Base-by-base conservation (phyloP, 35 echinoderm and acorn worm species). In the Stichopus chloronotus region DNA sequence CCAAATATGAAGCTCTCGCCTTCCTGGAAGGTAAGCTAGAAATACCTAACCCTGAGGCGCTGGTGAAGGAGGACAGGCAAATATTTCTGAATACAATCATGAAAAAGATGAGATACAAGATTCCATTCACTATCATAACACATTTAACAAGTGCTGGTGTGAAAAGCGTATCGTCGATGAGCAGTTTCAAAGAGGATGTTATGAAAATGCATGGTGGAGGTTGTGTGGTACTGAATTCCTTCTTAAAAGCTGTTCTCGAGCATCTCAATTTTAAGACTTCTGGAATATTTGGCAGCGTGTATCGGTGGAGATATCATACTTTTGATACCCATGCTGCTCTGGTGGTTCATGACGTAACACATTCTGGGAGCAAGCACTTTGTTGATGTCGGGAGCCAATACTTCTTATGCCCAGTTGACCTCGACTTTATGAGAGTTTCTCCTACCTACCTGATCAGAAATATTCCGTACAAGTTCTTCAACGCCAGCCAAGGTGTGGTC, bases 391-490 rank as follows among this genome's bases (percentile, higher is more conserved):
- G 82, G 5, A 85, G 55, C 57, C 53, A 16, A 5, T 85, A 85
- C 8, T 85, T 85, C 55, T 58, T 85, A 6, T 7, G 10, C 17
- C 82, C 82, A 58, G 55, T 85, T 9, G 5, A 17, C 6, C 19
- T 58, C 23, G 55, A n/a, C 22, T 74, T 74, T 20, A 74, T 16
- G 4, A 74, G 69, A 74, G 69, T 74, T n/a, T 74, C 82, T 2
- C 56, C 82, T 4, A 55, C 57, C 2, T 85, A 85, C 55, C 25
- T 8, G n/a, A 14, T 56, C 17, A 85, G 82, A 25, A 53, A 57
- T 58, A 58, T 20, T 9, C 82, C 82, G 17, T 85, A 85, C 55
- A 85, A 25, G 22, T 85, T 58, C 20, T 85, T 85, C n/a, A n/a
- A 85, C 58, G 55, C 52, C 4, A 85, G 82, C 24, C 17, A 8